Conservation (phyloP, 2,797 vertebrate species). For the Remorina albescens region DNA sequence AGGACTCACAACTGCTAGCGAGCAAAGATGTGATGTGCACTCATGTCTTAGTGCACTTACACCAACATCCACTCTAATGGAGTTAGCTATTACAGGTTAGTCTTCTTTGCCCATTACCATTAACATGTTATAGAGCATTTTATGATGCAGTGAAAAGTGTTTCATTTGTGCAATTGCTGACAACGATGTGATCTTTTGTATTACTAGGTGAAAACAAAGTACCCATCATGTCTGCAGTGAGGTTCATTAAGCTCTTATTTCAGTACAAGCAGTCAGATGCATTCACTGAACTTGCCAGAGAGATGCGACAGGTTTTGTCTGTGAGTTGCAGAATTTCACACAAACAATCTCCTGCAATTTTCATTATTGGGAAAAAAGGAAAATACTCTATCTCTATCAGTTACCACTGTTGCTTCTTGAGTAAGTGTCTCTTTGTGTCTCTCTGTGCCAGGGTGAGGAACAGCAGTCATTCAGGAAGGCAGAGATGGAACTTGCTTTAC, state of each 20-base stretch:
- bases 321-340: conserved; percentile 84
- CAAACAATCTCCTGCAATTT: neutral
- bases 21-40: conserved; percentile 37
- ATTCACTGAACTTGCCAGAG: conserved; percentile 83
- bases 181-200: conserved; percentile 27
- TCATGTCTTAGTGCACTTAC: conserved; percentile 54
- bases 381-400: neutral
- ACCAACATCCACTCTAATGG: conserved; percentile 59
- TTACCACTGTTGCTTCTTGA: conserved; percentile 13
- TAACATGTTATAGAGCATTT: neutral
- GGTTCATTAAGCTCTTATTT: conserved; percentile 91
- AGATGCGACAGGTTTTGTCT: conserved; percentile 86
- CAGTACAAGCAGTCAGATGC: conserved; percentile 89
- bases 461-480: conserved; percentile 82
- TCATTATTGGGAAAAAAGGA: neutral
- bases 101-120: conserved; percentile 2
- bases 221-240: conserved; percentile 86
- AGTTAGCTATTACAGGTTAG: conserved; percentile 71
- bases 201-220: conserved; percentile 85
- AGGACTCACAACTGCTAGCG: conserved; percentile 62
- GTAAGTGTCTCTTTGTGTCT: conserved; percentile 19
- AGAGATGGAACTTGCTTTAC: conserved; percentile 88
- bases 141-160: neutral
- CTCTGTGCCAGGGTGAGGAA: conserved; percentile 81
- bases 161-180: neutral